Evolutionary conservation across 2,797 vertebrate species (phyloP).

Genomic region (Cuculus canorus): DNA sequence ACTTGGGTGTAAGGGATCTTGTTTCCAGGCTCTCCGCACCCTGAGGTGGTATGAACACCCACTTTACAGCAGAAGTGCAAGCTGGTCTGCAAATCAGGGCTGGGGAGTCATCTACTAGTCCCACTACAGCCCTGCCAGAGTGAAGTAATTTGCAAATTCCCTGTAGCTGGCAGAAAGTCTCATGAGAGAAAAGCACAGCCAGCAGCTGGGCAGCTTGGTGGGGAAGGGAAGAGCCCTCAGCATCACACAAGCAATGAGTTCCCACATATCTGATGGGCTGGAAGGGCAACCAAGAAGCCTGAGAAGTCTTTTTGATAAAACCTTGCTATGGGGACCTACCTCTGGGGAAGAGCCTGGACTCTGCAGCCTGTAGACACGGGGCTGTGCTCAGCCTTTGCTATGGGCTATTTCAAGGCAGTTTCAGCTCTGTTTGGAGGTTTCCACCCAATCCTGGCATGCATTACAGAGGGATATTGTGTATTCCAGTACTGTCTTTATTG

Average conservation of each 20-base stretch:
- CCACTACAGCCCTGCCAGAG: background rate
- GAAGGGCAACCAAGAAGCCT: accelerated
- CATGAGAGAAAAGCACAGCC: accelerated
- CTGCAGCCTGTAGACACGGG: background rate
- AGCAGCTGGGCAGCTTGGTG: background rate
- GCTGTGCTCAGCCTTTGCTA: background rate
- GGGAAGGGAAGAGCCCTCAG: background rate
- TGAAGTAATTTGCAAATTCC: background rate
- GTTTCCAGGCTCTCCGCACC: background rate
- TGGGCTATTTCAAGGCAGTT: constrained; percentile 29
- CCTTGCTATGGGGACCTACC: background rate
- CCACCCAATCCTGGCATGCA: constrained; percentile 35
- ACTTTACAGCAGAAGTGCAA: background rate
- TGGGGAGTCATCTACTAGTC: background rate
- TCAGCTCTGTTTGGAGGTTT: constrained; percentile 30
- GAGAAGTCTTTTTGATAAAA: background rate
- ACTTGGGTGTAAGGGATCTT: background rate
- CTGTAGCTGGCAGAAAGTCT: background rate
- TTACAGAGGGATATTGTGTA: background rate
- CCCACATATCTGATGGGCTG: background rate
- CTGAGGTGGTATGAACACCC: accelerated
- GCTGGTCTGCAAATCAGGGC: background rate
- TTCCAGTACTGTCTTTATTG: constrained; percentile 2
- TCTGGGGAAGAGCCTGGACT: background rate
- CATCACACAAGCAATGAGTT: background rate